phyloP scores from a whole-genome alignment of 2,797 vertebrate species.

The Aselliscus stoliczkanus region DNA sequence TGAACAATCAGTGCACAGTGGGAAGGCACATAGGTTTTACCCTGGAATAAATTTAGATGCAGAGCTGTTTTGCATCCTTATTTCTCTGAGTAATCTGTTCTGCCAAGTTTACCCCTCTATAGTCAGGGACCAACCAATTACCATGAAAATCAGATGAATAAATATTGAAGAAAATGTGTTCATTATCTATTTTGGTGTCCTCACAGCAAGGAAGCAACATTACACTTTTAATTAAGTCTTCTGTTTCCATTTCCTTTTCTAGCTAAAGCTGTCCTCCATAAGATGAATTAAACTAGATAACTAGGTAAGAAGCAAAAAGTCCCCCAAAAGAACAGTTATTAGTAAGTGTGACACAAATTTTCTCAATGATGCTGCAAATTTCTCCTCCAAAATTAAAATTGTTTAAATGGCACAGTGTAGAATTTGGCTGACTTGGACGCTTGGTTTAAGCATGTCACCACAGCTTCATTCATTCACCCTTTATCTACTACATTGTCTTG shows the following conservation, averaged over 20 bases:
- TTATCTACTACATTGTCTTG: background rate
- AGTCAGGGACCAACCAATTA: conserved; percentile 61
- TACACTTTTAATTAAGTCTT: conserved; percentile 56
- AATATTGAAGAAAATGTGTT: conserved; percentile 73
- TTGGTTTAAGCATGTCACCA: background rate
- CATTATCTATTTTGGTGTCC: conserved; percentile 53
- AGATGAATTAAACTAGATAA: conserved; percentile 27
- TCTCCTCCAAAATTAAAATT: background rate
- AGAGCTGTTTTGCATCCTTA: background rate
- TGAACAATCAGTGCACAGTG: background rate
- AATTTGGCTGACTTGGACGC: background rate
- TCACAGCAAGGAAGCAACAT: conserved; percentile 42
- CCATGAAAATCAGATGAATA: conserved; percentile 69
- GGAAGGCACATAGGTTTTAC: background rate
- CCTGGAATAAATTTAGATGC: background rate
- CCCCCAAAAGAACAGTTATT: background rate
- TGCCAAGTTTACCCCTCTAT: conserved; percentile 55
- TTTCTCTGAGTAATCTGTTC: conserved; percentile 48
- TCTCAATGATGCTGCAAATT: background rate
- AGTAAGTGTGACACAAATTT: background rate
- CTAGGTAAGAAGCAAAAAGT: background rate
- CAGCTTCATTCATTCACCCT: background rate
- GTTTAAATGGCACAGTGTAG: background rate
- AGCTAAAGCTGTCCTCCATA: background rate
- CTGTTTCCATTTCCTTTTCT: conserved; percentile 51